phyloP scores from a whole-genome alignment of 2,113 vertebrate genomes.

The Scatophagus argus region DNA sequence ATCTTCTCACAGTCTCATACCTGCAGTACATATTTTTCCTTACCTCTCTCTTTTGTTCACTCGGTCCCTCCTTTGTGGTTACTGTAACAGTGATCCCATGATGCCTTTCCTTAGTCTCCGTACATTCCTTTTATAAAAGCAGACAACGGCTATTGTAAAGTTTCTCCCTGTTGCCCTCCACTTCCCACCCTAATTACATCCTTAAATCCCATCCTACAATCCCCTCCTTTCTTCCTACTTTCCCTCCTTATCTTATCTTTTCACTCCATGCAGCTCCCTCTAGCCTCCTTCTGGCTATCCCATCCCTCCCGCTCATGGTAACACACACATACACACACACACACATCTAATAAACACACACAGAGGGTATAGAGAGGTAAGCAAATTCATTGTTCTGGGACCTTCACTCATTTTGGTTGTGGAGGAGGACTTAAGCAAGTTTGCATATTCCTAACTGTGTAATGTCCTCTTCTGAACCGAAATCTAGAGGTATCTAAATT shows the following conservation, averaged over 20 bases:
- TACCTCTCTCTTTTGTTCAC: constrained; percentile 32
- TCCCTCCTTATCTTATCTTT: constrained; percentile 53
- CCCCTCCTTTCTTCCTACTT: constrained; percentile 4
- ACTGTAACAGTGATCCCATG: constrained; percentile 34
- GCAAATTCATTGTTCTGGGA: constrained; percentile 1
- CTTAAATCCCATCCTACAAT: constrained; percentile 35
- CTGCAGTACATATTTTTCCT: constrained; percentile 28
- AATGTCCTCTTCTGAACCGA: background rate
- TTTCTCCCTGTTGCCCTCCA: constrained; percentile 27
- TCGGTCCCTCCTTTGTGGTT: constrained; percentile 28
- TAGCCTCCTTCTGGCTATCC: constrained; percentile 5
- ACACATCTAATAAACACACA: constrained; percentile 8
- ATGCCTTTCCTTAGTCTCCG: constrained; percentile 19
- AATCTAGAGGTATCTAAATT: constrained; percentile 5
- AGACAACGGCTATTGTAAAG: constrained; percentile 46
- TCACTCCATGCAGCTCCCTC: constrained; percentile 35
- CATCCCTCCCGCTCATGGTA: constrained; percentile 9
- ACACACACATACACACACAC: constrained; percentile 17
- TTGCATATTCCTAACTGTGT: background rate
- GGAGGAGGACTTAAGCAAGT: background rate
- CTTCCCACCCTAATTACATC: constrained; percentile 58
- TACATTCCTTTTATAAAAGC: constrained; percentile 30
- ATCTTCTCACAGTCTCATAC: constrained; percentile 22
- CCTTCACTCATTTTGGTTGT: background rate
- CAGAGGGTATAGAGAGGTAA: background rate